Percentiles rank a stretch among this genome's conserved stretches.
These are phyloP conservation scores for Chironomus riparius DNA, from an alignment of 2,888 invertebrate genomes.

Conservation along the genomic window DNA sequence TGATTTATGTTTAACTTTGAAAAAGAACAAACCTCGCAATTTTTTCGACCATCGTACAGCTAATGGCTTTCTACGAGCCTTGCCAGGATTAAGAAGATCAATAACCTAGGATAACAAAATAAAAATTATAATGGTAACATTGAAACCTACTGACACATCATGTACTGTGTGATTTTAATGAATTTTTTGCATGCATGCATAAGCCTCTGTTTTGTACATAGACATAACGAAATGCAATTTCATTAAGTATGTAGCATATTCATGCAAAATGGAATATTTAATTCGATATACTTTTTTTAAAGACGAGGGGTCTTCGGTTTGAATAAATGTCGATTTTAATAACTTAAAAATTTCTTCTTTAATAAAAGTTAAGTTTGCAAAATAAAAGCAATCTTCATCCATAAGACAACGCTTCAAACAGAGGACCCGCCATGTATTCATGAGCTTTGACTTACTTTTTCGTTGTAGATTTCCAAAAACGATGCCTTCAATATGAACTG, in stretches of 20 bases:
- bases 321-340: no score
- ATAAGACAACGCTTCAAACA: no score
- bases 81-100: conserved; percentile 83
- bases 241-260: background rate
- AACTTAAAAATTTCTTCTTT: no score
- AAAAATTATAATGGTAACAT: background rate
- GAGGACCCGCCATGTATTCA: background rate
- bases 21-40: conserved; percentile 47
- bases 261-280: background rate
- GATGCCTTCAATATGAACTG: conserved; percentile 85
- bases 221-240: background rate
- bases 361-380: no score
- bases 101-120: conserved; percentile 59
- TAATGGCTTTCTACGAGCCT: conserved; percentile 63
- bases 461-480: conserved; percentile 93
- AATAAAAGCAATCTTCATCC: no score
- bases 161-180: conserved; percentile 1
- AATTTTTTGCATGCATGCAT: conserved; percentile 16
- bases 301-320: background rate
- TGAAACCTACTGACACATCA: conserved; percentile 2
- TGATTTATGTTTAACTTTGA: background rate
- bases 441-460: conserved; percentile 58
- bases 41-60: conserved; percentile 93
- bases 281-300: background rate
- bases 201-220: background rate